These are phyloP conservation scores for Philopedon plagiatum DNA, from an alignment of 2,888 invertebrate genomes.

Conservation along the genomic window DNA sequence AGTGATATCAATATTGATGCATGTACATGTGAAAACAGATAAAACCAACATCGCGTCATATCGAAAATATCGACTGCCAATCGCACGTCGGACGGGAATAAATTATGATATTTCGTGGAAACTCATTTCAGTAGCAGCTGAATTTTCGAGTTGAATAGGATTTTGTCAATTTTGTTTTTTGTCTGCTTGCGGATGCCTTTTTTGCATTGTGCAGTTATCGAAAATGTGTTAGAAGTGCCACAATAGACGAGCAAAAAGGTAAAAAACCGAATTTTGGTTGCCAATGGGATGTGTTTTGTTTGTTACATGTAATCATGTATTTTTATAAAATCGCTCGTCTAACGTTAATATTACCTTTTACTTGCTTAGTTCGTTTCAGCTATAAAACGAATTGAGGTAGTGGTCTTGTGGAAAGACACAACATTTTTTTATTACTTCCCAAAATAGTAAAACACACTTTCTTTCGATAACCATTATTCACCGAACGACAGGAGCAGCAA, in stretches of 20 bases:
- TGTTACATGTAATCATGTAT: too few species aligned
- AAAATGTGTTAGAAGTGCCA: neutral
- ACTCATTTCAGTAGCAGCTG: neutral
- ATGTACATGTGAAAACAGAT: neutral
- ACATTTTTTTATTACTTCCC: too few species aligned
- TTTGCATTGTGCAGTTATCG: neutral
- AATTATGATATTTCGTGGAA: neutral
- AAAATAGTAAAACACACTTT: too few species aligned
- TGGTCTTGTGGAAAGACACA: too few species aligned
- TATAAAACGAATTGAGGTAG: too few species aligned
- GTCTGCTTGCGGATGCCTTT: neutral
- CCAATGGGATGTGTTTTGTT: neutral
- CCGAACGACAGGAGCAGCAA: too few species aligned
- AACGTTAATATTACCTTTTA: too few species aligned
- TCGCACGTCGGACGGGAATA: neutral
- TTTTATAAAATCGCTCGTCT: too few species aligned
- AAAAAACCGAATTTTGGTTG: neutral
- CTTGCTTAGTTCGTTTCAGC: too few species aligned
- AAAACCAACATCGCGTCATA: neutral
- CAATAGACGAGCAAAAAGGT: neutral
- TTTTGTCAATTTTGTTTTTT: conserved; percentile 10
- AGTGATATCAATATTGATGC: neutral
- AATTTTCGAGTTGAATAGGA: neutral
- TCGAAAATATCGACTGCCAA: conserved; percentile 2
- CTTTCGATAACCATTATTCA: too few species aligned